phyloP scores from a whole-genome alignment of 2,888 invertebrate genomes.

The Andrena haemorrhoa region DNA sequence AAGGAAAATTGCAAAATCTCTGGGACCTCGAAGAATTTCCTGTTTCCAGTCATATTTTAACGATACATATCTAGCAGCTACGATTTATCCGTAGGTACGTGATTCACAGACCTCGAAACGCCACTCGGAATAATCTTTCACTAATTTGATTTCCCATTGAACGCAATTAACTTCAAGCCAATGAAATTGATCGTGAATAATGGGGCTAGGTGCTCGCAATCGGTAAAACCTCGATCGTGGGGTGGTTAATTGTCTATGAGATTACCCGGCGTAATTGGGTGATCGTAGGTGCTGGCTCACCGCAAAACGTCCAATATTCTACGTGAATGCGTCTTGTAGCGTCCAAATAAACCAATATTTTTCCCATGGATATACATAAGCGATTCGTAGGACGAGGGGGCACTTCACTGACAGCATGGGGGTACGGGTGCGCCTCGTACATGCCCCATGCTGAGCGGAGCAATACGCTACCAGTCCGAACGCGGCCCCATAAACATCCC shows the following conservation, averaged over 20 bases:
- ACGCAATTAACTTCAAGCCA: no score
- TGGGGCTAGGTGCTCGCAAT: no score
- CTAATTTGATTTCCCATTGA: no score
- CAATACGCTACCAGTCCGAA: conserved; percentile 81
- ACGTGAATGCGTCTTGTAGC: conserved; percentile 65
- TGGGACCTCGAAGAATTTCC: no score
- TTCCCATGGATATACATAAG: conserved; percentile 83
- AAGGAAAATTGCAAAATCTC: no score
- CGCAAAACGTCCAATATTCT: conserved; percentile 57
- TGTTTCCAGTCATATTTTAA: no score
- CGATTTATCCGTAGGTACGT: no score
- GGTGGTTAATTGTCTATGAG: neutral
- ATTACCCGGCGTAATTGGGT: neutral
- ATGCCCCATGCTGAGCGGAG: conserved; percentile 80
- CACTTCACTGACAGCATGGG: conserved; percentile 80
- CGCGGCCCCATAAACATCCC: conserved; percentile 77
- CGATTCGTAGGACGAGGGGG: conserved; percentile 75
- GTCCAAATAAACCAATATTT: conserved; percentile 82
- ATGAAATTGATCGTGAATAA: no score
- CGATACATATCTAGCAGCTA: no score
- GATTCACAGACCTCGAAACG: no score
- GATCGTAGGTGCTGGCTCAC: conserved; percentile 17
- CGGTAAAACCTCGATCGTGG: no score
- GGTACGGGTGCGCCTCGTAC: conserved; percentile 78
- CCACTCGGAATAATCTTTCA: no score